phyloP scores from a whole-genome alignment of 2,888 invertebrate species.

The Nysson spinosus region DNA sequence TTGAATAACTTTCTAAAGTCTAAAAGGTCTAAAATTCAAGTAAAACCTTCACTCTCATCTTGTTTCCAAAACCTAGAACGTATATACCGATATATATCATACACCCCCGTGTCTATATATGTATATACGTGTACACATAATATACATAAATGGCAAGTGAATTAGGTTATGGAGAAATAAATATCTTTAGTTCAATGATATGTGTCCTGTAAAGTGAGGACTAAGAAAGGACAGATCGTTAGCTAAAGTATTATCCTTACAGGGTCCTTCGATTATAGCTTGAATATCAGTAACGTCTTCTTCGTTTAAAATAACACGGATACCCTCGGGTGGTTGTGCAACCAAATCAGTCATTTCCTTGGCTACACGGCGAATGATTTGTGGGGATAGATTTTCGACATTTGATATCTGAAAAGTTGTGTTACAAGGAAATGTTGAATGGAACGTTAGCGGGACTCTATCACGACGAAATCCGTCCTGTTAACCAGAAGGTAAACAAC shows the following conservation, averaged over 20 bases:
- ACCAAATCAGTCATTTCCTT: constrained; percentile 92
- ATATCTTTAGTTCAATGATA: not conserved
- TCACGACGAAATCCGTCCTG: constrained; percentile 5
- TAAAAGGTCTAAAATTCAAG: too few relatives aligned
- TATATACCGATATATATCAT: too few relatives aligned
- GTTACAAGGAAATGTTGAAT: not conserved
- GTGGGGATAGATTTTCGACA: constrained; percentile 96
- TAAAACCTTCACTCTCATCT: too few relatives aligned
- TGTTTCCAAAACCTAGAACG: too few relatives aligned
- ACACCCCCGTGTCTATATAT: not conserved
- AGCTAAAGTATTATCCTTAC: constrained; percentile 73
- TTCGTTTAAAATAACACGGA: constrained; percentile 92
- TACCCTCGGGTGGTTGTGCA: constrained; percentile 92
- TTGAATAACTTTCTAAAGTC: too few relatives aligned
- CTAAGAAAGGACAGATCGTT: not conserved
- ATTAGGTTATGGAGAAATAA: constrained; percentile 44
- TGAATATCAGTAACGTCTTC: constrained; percentile 96
- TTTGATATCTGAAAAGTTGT: constrained; percentile 85
- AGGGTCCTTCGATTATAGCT: constrained; percentile 94
- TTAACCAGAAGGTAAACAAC: constrained; percentile 55
- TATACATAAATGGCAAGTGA: constrained; percentile 26
- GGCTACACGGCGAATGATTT: constrained; percentile 91
- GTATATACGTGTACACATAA: constrained; percentile 9
- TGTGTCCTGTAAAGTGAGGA: not conserved
- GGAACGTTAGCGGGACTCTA: not conserved